Base-by-base conservation (phyloP, 1,140 invertebrate genomes). In the Philotrypesis tridentata region DNA sequence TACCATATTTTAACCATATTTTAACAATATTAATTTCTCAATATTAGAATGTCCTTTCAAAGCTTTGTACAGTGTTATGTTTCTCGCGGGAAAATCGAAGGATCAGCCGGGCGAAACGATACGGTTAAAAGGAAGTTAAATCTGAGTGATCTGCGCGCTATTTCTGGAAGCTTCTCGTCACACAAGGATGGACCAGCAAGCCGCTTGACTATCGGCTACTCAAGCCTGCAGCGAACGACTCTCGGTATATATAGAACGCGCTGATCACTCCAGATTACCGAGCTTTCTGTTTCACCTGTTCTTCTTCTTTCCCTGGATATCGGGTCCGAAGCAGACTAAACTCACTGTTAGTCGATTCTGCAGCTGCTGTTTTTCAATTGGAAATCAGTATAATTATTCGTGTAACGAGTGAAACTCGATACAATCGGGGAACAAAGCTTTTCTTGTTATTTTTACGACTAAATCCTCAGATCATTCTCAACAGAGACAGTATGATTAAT, bases 181-280 rank as follows among this genome's bases (percentile, higher is more conserved):
- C 21, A 8, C 33, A 21, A 60, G 65, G 55, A 72, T 72, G 63
- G 27, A 1, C n/a, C 3, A 8, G 17, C 63, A 79, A 79, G 55
- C 78, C 78, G 31, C 55, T 79, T 29, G 48, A n/a, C 67, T 61
- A 71, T 79, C 72, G 70, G 29, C 68, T 61, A 40, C 65, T 79
- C 65, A 68, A 79, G 23, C 67, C 65, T 70, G n/a, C n/a, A 7
- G 40, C 37, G 14, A 79, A 79, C n/a, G 48, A 48, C 43, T 63
- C 43, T 63, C 68, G 8, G n/a, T 55, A 55, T 55, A 21, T 55
- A 21, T 12, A 72, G n/a, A n/a, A n/a, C n/a, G 68, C 27, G 29
- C 78, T 79, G 78, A 72, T 79, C 67, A 72, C 31, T 72, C n/a
- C 27, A 75, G 79, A 74, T 81, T 83, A 60, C 55, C 61, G 27